These are phyloP conservation scores for Micropterix aruncella DNA, from an alignment of 2,888 invertebrate genomes.

Conservation along the genomic window DNA sequence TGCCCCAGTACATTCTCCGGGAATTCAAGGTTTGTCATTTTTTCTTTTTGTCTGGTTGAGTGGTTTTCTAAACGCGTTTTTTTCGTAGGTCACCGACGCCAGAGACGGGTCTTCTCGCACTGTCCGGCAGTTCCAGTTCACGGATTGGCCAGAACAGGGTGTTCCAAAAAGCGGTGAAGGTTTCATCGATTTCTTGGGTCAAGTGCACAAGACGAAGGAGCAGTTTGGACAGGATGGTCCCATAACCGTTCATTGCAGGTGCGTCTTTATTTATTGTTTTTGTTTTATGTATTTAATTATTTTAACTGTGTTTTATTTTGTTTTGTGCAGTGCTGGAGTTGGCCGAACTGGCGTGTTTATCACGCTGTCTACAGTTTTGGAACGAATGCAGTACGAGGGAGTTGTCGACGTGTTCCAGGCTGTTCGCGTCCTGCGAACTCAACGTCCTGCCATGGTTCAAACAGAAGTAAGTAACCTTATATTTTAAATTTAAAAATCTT, in stretches of 20 bases:
- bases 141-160: slow-evolving; percentile 92
- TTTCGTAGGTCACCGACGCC: slow-evolving; percentile 74
- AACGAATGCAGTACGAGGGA: slow-evolving; percentile 98
- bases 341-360: slow-evolving; percentile 98
- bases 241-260: slow-evolving; percentile 96
- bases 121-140: slow-evolving; percentile 92
- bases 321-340: slow-evolving; percentile 75
- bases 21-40: slow-evolving; percentile 71
- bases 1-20: slow-evolving; percentile 96
- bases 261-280: too few species aligned
- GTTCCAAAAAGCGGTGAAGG: slow-evolving; percentile 97
- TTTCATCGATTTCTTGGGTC: slow-evolving; percentile 98
- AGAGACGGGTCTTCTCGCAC: slow-evolving; percentile 93
- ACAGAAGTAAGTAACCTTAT: slow-evolving; percentile 63
- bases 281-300: slow-evolving; percentile 6
- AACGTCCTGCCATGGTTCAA: slow-evolving; percentile 98
- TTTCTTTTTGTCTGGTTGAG: neutral
- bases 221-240: slow-evolving; percentile 99
- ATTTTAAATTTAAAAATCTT: too few species aligned
- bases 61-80: neutral
- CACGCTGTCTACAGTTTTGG: slow-evolving; percentile 92
- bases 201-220: slow-evolving; percentile 99
- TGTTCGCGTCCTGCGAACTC: slow-evolving; percentile 93
- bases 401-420: slow-evolving; percentile 99
- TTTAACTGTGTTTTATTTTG: slow-evolving; percentile 2